Conservation (phyloP, 2,113 vertebrate species). For the Hemicordylus capensis region DNA sequence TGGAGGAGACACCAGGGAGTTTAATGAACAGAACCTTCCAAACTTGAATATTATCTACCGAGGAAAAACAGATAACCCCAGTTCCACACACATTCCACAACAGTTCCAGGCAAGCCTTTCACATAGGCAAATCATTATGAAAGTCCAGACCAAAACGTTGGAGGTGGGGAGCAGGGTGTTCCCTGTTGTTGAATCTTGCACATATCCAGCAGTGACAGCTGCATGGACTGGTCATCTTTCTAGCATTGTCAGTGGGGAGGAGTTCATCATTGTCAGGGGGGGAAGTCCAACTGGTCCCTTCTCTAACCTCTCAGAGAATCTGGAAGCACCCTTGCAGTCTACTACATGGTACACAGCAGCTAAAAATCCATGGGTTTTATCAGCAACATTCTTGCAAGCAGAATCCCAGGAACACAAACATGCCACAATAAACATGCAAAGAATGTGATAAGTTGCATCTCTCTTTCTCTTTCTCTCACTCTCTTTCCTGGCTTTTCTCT, state of each 20-base stretch:
- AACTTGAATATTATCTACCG: not conserved
- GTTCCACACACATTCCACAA: conserved; percentile 11
- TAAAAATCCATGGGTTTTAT: conserved; percentile 58
- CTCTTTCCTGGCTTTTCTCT: conserved; percentile 59
- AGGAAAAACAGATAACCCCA: conserved; percentile 3
- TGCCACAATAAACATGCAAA: conserved; percentile 59
- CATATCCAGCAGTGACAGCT: not conserved
- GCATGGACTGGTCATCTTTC: conserved; percentile 7
- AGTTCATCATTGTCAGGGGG: not conserved
- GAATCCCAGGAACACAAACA: conserved; percentile 61
- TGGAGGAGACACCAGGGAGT: not conserved
- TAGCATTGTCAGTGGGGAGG: not conserved
- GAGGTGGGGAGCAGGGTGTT: not conserved
- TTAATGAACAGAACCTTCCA: conserved; percentile 14
- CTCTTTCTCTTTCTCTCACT: conserved; percentile 24
- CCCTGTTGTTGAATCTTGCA: not conserved
- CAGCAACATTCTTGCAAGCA: conserved; percentile 63
- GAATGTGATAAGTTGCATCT: conserved; percentile 64
- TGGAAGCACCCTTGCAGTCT: conserved; percentile 20
- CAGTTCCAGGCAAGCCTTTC: not conserved
- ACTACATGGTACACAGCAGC: conserved; percentile 52
- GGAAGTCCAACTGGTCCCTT: not conserved
- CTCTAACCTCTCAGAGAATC: conserved; percentile 25
- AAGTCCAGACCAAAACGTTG: not conserved
- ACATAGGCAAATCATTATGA: not conserved